Percentiles rank a stretch among this genome's conserved stretches.
Conservation (phyloP, 2,888 invertebrate species). For the Smittia sp. region DNA sequence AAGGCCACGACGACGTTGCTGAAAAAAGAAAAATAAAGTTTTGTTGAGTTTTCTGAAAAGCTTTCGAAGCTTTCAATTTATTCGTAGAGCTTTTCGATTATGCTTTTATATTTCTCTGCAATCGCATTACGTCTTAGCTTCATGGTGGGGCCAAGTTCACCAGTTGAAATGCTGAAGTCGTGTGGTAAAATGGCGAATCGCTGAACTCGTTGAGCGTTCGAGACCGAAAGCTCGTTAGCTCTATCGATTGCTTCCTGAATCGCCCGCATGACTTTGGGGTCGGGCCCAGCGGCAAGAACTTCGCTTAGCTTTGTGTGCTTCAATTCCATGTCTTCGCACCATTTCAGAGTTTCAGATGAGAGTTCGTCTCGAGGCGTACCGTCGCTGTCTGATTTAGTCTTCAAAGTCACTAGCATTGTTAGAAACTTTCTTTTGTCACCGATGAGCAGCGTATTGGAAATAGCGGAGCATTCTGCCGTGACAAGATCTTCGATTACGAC, state of each 20-base stretch:
- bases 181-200: conserved; percentile 79
- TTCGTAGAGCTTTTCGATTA: too few species aligned
- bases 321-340: conserved; percentile 67
- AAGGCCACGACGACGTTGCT: too few species aligned
- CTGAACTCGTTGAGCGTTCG: conserved; percentile 84
- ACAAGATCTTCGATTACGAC: conserved; percentile 81
- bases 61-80: too few species aligned
- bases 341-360: conserved; percentile 62
- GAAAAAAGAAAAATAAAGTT: too few species aligned
- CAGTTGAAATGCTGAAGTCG: conserved; percentile 82
- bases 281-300: conserved; percentile 62
- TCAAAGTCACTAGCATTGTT: conserved; percentile 78
- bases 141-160: conserved; percentile 86
- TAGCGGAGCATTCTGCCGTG: conserved; percentile 68
- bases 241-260: conserved; percentile 75
- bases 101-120: conserved; percentile 69
- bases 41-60: too few species aligned
- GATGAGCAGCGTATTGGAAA: conserved; percentile 81
- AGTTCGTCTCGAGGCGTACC: conserved; percentile 71
- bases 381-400: conserved; percentile 72
- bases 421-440: conserved; percentile 87
- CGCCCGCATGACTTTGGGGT: conserved; percentile 62
- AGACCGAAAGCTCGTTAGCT: conserved; percentile 75
- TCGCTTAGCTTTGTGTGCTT: conserved; percentile 69
- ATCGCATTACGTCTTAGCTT: conserved; percentile 80